These are phyloP conservation scores for Nineta flava DNA, from an alignment of 2,888 invertebrate species.

Conservation along the genomic window DNA sequence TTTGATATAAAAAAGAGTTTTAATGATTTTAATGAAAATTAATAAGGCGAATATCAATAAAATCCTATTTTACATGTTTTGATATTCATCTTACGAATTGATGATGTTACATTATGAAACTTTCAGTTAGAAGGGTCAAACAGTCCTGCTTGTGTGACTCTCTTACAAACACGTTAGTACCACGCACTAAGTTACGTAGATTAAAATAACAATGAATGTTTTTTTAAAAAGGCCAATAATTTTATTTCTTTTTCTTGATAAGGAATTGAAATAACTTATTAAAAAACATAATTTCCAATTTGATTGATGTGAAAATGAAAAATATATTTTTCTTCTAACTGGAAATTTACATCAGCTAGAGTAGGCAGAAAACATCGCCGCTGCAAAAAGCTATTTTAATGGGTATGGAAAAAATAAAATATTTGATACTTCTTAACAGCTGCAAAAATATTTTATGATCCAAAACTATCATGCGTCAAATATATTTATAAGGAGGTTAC, in stretches of 20 bases:
- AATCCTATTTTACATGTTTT: too few species aligned
- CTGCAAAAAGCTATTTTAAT: not conserved
- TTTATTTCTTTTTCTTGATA: not conserved
- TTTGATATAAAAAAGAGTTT: not conserved
- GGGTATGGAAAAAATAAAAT: not conserved
- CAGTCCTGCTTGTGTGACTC: not conserved
- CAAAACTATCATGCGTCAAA: too few species aligned
- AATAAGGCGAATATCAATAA: not conserved
- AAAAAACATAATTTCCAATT: not conserved
- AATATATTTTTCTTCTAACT: constrained; percentile 3
- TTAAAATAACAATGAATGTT: constrained; percentile 3
- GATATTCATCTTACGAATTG: not conserved
- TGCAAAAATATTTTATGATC: not conserved
- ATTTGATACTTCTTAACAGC: not conserved
- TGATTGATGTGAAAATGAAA: not conserved
- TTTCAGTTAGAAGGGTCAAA: constrained; percentile 4
- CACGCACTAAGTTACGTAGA: not conserved
- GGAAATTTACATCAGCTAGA: constrained; percentile 4
- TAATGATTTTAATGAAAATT: not conserved
- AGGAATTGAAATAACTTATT: not conserved
- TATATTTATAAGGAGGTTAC: too few species aligned
- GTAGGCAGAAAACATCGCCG: constrained; percentile 2
- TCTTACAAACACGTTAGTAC: constrained; percentile 1
- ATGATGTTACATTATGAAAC: not conserved
- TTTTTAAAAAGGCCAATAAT: not conserved